Evolutionary conservation across 1,140 invertebrate genomes (phyloP), one percentile per base, ranked within the genome.

Genomic region (Bombus pascuorum): DNA sequence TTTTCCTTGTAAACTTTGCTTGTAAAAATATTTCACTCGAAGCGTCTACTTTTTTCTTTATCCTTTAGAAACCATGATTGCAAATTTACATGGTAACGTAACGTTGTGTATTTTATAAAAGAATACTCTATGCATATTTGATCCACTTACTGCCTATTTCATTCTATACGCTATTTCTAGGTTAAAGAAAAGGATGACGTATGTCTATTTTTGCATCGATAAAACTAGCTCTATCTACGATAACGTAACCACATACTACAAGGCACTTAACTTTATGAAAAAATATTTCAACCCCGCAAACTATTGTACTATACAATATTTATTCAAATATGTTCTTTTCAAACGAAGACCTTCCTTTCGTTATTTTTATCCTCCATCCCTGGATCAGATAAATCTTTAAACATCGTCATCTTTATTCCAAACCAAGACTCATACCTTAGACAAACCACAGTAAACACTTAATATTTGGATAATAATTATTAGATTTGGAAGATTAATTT

Each of bases 161-260:
- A 39, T 66, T 34, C 34, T 28, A 25, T 5, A 28, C 8, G 12
- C 5, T 47, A 39, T 75, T 74, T 65, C 59, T 76, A 53, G n/a
- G 34, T 53, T 77, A 57, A 25, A 77, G 34, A 44, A 76, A 77
- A 39, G 28, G n/a, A 70, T 68, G 44, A 68, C 65, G 73, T 57
- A 77, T 34, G 53, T 71, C 74, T 83, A 57, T 59, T 78, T 77
- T 34, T 34, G 82, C n/a, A 37, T 53, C 39, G 82, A 83, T 71
- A 44, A 77, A 83, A 37, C 18, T 1, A 34, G 0, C 44, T 18
- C 28, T 77, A 70, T 42, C 44, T 39, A 9, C 62, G 59, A 57
- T 25, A 42, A 44, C 32, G 39, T 9, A 53, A 39, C 47, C 42
- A 42, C 34, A 39, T 12, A 66, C 13, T 22, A 47, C 1, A n/a